Evolutionary conservation across 2,797 vertebrate species (phyloP).

Genomic region (Alauda arvensis): DNA sequence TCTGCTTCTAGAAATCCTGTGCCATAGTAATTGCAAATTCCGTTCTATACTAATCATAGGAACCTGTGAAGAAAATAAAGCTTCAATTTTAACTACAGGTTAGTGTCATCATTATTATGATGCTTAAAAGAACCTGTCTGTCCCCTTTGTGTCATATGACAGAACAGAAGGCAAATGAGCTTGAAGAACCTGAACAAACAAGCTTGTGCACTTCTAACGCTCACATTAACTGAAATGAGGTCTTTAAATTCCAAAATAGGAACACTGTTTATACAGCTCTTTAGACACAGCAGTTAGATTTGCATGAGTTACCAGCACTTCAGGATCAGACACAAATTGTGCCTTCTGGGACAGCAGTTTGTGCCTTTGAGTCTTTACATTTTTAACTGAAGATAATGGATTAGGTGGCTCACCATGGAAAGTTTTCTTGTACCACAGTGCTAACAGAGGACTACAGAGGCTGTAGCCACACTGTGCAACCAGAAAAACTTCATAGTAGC

Average conservation of each 20-base stretch:
- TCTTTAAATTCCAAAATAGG: background rate
- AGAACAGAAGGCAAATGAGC: background rate
- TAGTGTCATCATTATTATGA: background rate
- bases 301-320: background rate
- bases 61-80: background rate
- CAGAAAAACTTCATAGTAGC: background rate
- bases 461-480: background rate
- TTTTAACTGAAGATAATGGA: background rate
- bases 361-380: background rate
- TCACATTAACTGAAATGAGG: background rate
- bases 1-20: background rate
- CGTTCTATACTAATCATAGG: background rate
- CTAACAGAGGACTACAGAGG: background rate
- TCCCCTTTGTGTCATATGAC: background rate
- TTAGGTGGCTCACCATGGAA: background rate
- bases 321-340: background rate
- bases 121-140: background rate
- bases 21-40: background rate
- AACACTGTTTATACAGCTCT: background rate
- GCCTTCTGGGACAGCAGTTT: background rate
- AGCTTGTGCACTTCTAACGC: background rate
- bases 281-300: background rate
- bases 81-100: background rate
- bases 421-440: background rate
- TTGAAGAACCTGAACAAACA: background rate